These are phyloP conservation scores for Beris morrisii DNA, from an alignment of 2,888 invertebrate genomes.

Conservation along the genomic window DNA sequence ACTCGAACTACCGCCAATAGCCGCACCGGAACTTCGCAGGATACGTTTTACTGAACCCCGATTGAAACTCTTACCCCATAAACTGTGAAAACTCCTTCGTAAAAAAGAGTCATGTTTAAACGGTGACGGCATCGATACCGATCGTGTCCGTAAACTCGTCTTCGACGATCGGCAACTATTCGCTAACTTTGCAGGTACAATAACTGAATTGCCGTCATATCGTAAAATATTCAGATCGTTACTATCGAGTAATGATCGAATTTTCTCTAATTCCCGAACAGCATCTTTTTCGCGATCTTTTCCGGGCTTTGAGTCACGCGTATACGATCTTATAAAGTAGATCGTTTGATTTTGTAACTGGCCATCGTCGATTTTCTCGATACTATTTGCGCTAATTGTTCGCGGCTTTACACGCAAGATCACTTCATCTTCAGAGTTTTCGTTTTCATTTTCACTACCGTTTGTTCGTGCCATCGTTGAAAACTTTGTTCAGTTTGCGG, in stretches of 20 bases:
- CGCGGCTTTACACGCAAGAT: conserved; percentile 10
- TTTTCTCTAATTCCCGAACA: conserved; percentile 7
- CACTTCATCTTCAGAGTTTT: conserved; percentile 28
- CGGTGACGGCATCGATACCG: conserved; percentile 11
- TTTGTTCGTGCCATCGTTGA: conserved; percentile 23
- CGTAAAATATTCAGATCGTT: conserved; percentile 20
- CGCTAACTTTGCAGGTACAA: background rate
- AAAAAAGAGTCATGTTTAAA: conserved; percentile 22
- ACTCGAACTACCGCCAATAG: conserved; percentile 15
- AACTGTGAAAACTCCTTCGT: conserved; percentile 21
- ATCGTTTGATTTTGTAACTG: background rate
- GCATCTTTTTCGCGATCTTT: conserved; percentile 21
- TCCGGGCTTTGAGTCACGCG: background rate
- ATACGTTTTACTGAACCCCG: background rate
- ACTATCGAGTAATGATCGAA: conserved; percentile 18
- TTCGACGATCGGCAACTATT: background rate
- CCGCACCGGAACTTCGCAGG: background rate
- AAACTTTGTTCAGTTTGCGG: too few species aligned
- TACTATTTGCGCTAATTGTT: conserved; percentile 10
- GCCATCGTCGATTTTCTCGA: background rate
- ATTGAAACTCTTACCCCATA: conserved; percentile 28
- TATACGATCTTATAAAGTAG: conserved; percentile 21
- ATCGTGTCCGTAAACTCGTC: background rate
- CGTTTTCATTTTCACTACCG: conserved; percentile 19
- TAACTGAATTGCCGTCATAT: conserved; percentile 16